Conservation (phyloP, 1,140 invertebrate genomes). For the Cydia splendana region DNA sequence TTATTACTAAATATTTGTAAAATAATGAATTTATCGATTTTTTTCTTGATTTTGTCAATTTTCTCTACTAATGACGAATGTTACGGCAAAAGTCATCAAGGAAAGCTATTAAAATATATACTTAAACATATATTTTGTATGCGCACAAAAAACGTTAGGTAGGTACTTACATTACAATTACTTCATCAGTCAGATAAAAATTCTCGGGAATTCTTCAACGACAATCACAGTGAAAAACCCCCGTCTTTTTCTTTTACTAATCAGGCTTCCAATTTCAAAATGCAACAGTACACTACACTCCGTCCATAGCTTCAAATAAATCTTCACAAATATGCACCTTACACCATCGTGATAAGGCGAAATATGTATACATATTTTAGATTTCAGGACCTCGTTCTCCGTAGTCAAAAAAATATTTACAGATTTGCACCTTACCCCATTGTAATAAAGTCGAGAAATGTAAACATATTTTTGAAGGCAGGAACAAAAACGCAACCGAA, state of each 20-base stretch:
- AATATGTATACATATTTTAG: background rate
- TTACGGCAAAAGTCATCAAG: too few relatives aligned
- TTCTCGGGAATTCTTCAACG: background rate
- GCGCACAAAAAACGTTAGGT: too few relatives aligned
- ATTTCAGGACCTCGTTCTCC: background rate
- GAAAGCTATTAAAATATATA: too few relatives aligned
- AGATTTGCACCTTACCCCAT: background rate
- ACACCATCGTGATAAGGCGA: background rate
- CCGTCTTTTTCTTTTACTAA: background rate
- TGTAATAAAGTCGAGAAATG: background rate
- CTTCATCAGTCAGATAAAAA: background rate
- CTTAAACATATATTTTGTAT: too few relatives aligned
- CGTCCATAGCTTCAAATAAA: background rate
- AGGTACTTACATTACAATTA: too few relatives aligned
- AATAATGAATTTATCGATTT: too few relatives aligned
- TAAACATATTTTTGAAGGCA: background rate
- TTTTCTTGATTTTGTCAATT: too few relatives aligned
- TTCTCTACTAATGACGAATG: too few relatives aligned
- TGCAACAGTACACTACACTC: background rate
- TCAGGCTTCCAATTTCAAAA: conserved; percentile 23
- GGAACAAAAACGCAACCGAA: conserved; percentile 62
- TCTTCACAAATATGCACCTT: background rate
- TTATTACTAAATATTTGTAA: too few relatives aligned
- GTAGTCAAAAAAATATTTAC: background rate
- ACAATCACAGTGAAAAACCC: background rate